These are phyloP conservation scores for Aselliscus stoliczkanus DNA, from an alignment of 2,797 vertebrate genomes.

Conservation along the genomic window DNA sequence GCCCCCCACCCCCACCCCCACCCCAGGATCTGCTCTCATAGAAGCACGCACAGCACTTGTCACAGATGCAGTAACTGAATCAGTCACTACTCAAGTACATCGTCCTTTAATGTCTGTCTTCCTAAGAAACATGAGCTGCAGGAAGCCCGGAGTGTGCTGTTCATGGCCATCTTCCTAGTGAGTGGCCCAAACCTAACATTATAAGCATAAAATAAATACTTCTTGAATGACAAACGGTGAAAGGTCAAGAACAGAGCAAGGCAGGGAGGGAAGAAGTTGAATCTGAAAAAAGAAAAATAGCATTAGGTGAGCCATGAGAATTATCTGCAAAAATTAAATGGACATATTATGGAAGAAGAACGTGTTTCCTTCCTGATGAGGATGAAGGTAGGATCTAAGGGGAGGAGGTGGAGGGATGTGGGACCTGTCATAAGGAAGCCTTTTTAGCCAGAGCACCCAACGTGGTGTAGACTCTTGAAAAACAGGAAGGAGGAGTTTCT, in stretches of 20 bases:
- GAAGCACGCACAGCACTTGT: neutral
- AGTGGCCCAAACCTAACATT: neutral
- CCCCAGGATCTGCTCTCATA: neutral
- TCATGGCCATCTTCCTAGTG: accelerated
- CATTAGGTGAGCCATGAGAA: neutral
- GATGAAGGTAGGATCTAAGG: neutral
- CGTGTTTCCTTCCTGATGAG: neutral
- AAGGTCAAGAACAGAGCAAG: neutral
- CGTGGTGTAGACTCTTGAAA: too few species aligned
- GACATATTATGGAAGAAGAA: neutral
- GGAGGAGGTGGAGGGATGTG: neutral
- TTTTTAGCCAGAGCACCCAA: neutral
- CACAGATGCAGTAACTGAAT: neutral
- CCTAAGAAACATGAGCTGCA: neutral
- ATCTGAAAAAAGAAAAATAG: neutral
- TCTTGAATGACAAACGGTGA: neutral
- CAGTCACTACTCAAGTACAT: neutral
- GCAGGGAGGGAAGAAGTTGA: neutral
- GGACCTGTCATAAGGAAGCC: neutral
- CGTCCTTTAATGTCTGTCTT: neutral
- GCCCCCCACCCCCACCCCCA: too few species aligned
- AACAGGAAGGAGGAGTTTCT: neutral
- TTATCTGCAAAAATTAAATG: neutral
- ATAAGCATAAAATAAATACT: neutral
- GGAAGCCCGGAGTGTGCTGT: neutral